These are phyloP conservation scores for Agonum fuliginosum DNA, from an alignment of 2,888 invertebrate genomes.

Conservation along the genomic window DNA sequence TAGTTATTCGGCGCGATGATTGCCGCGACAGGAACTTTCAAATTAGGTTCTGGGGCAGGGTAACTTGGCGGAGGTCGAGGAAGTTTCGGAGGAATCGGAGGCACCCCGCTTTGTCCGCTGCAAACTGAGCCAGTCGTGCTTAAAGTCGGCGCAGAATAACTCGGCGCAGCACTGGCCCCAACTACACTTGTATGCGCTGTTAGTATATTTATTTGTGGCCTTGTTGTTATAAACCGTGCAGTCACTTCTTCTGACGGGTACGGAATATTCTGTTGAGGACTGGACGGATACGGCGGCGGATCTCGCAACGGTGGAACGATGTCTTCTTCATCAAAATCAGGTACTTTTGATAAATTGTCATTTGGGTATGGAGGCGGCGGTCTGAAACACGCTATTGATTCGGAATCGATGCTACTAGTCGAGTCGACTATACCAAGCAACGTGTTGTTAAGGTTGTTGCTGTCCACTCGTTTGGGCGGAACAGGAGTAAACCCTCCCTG, in stretches of 20 bases:
- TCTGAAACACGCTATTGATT: slow-evolving; percentile 68
- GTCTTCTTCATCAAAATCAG: slow-evolving; percentile 68
- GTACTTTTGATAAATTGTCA: slow-evolving; percentile 73
- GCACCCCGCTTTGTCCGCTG: slow-evolving; percentile 63
- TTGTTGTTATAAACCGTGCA: slow-evolving; percentile 85
- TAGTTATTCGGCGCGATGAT: slow-evolving; percentile 79
- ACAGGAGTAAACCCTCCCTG: slow-evolving; percentile 76
- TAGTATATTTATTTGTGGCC: slow-evolving; percentile 84
- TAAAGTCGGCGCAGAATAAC: slow-evolving; percentile 74
- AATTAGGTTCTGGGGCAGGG: slow-evolving; percentile 66
- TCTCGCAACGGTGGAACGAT: slow-evolving; percentile 73
- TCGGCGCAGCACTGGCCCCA: slow-evolving; percentile 78
- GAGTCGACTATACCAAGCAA: slow-evolving; percentile 71
- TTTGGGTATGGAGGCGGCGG: slow-evolving; percentile 85
- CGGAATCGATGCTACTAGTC: slow-evolving; percentile 60
- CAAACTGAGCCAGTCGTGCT: slow-evolving; percentile 56
- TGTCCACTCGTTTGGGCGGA: slow-evolving; percentile 82
- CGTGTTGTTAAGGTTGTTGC: slow-evolving; percentile 75
- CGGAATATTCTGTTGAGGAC: slow-evolving; percentile 68
- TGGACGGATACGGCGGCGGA: slow-evolving; percentile 81
- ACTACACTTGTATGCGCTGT: slow-evolving; percentile 85
- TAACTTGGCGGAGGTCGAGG: slow-evolving; percentile 74
- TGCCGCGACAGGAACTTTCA: slow-evolving; percentile 72
- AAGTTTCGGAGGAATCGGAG: slow-evolving; percentile 71
- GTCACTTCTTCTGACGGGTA: slow-evolving; percentile 82